phyloP scores from a whole-genome alignment of 2,113 vertebrate species.

The Hippocampus barbouri region DNA sequence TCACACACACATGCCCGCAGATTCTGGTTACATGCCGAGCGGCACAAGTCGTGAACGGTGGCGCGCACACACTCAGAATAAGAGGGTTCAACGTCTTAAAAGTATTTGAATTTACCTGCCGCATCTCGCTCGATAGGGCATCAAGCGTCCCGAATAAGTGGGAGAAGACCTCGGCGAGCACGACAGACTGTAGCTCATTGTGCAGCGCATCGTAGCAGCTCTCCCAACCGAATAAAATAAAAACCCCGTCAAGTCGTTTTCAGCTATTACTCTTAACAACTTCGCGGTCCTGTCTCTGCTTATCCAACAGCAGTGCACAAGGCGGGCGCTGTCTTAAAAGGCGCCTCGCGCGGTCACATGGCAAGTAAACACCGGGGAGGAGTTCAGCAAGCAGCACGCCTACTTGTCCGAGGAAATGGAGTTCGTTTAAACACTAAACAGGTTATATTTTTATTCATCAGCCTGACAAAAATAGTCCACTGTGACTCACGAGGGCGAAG shows the following conservation, averaged over 20 bases:
- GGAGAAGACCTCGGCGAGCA: constrained; percentile 63
- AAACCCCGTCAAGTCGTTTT: not conserved
- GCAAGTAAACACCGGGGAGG: not conserved
- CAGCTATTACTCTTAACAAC: not conserved
- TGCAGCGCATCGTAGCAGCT: constrained; percentile 59
- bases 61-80: too few relatives aligned
- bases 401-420: not conserved
- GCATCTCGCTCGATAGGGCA: constrained; percentile 53
- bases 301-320: not conserved
- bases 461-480: not conserved
- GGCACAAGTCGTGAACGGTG: not conserved
- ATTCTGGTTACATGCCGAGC: not conserved
- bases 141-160: constrained; percentile 39
- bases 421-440: too few relatives aligned
- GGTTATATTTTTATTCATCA: not conserved
- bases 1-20: not conserved
- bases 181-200: constrained; percentile 64
- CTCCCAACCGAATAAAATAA: not conserved
- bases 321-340: constrained; percentile 28
- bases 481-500: not conserved
- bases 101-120: constrained; percentile 52
- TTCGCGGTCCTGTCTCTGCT: not conserved
- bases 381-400: not conserved
- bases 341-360: constrained; percentile 33
- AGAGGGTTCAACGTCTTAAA: not conserved